Base-by-base conservation (phyloP, 2,888 invertebrate genomes). In the Eulithis testata region DNA sequence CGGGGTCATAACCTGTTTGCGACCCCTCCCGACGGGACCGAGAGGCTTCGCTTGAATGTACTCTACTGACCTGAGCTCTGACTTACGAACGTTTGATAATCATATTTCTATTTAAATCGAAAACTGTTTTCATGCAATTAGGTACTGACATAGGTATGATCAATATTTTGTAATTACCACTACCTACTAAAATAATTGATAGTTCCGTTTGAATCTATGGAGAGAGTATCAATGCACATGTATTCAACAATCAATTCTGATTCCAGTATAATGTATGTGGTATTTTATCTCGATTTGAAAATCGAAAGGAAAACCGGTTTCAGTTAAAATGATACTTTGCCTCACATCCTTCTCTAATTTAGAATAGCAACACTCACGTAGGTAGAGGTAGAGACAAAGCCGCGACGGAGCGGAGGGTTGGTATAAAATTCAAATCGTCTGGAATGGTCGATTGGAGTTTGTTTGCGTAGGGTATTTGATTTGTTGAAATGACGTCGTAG, bases 1-100 rank as follows among this genome's bases (percentile, higher is more conserved):
- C 90, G 91, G 89, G 92, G 92, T 92, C 92, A 92, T 91, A 92
- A 91, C 92, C 92, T 92, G 92, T 91, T 91, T 90, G 90, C 90
- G 92, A 91, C 92, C 92, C 91, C 89, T 89, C 90, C 87, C 90
- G 86, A 79, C 82, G 88, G 88, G 88, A 87, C 84, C 85, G 83
- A 83, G 83, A 83, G 78, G 80, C 83, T 83, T 82, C 79, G 77
- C 78, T 81, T 85, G 86, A 88, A 86, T 86, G 89, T 89, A 86
- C 88, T 88, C 86, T 82, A 88, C 82, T 90, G 87, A 89, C 90
- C 89, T 84, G 85, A 78, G 80, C 75, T 76, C 72, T 72, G 73
- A 76, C 77, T 79, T 75, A 80, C 74, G 76, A 83, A 83, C 84
- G 82, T 82, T 83, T 78, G 60, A 81, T 83, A 84, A 80, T 78